A percentile compares a stretch with the other conserved stretches of the same genome.
Evolutionary conservation across 1,140 invertebrate genomes (phyloP).

Genomic region (Drosophila pseudoobscura): DNA sequence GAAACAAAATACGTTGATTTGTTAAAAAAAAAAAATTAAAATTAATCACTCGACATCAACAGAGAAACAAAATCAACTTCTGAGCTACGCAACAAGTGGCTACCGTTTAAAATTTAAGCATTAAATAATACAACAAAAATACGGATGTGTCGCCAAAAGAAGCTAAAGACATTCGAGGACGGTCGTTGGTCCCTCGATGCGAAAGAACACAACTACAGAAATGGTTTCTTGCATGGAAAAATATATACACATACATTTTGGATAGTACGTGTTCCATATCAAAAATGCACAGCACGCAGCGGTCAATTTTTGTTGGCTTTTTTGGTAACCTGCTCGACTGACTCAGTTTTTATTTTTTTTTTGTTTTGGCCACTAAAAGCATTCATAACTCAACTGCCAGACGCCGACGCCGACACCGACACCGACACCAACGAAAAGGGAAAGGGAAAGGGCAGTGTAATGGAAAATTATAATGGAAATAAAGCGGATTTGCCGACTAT

Average conservation of each 20-base stretch:
- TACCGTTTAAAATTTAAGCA: conserved; percentile 51
- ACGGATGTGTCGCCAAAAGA: conserved; percentile 57
- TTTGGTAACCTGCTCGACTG: conserved; percentile 42
- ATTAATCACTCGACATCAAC: conserved; percentile 45
- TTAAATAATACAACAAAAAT: conserved; percentile 40
- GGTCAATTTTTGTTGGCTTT: conserved; percentile 20
- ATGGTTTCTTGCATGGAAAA: neutral
- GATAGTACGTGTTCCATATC: conserved; percentile 27
- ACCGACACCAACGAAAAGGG: conserved; percentile 50
- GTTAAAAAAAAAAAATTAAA: conserved; percentile 35
- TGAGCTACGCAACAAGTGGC: conserved; percentile 51
- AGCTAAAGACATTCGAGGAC: conserved; percentile 57
- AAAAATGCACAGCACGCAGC: conserved; percentile 40
- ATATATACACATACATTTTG: conserved; percentile 1
- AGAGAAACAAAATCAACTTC: conserved; percentile 39
- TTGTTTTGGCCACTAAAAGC: conserved; percentile 39
- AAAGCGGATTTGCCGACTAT: conserved; percentile 31
- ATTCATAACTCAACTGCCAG: conserved; percentile 52
- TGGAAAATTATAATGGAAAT: conserved; percentile 55
- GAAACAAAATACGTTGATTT: conserved; percentile 31
- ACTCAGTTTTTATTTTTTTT: conserved; percentile 36
- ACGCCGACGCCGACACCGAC: conserved; percentile 29
- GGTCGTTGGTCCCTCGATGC: conserved; percentile 63
- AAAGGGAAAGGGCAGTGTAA: conserved; percentile 65
- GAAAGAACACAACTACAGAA: neutral